A percentile compares a stretch with the other conserved stretches of the same genome.
Conservation (phyloP, 1,140 invertebrate species). For the Zaprionus nigranus region DNA sequence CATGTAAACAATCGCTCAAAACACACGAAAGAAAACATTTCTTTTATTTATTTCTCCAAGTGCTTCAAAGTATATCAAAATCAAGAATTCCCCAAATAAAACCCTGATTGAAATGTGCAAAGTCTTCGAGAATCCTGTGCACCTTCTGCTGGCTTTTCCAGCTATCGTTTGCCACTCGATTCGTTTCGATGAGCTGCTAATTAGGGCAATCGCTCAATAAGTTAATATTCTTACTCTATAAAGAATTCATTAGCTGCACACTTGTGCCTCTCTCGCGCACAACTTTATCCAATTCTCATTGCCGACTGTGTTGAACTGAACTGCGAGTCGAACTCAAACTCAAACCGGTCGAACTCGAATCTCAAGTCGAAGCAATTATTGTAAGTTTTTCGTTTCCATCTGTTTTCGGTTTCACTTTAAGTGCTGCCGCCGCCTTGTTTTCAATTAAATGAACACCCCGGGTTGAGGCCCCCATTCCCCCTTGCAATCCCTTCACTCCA, state of each 20-base stretch:
- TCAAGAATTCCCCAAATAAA: background rate
- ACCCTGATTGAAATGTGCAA: background rate
- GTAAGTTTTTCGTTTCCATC: slow-evolving; percentile 77
- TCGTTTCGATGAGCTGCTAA: slow-evolving; percentile 29
- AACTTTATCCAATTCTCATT: slow-evolving; percentile 52
- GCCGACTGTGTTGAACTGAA: too few species aligned
- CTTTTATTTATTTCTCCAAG: background rate
- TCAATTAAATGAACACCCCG: slow-evolving; percentile 77
- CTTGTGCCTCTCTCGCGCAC: slow-evolving; percentile 38
- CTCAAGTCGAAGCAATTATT: slow-evolving; percentile 69
- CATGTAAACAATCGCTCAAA: too few species aligned
- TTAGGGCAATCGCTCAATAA: slow-evolving; percentile 42
- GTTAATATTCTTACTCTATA: slow-evolving; percentile 55
- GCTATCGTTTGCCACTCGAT: background rate
- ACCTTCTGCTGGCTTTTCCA: background rate
- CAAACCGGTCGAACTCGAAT: slow-evolving; percentile 5
- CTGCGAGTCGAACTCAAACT: background rate
- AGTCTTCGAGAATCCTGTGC: background rate
- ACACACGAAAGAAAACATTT: too few species aligned
- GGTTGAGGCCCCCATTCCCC: background rate
- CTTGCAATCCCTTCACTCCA: background rate
- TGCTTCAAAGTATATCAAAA: background rate
- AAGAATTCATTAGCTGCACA: slow-evolving; percentile 69
- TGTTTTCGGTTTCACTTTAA: slow-evolving; percentile 76
- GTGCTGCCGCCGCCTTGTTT: slow-evolving; percentile 72